A percentile compares a stretch with the other conserved stretches of the same genome.
These are phyloP conservation scores for Pangasius macronema DNA, from an alignment of 2,797 vertebrate species.

Conservation along the genomic window DNA sequence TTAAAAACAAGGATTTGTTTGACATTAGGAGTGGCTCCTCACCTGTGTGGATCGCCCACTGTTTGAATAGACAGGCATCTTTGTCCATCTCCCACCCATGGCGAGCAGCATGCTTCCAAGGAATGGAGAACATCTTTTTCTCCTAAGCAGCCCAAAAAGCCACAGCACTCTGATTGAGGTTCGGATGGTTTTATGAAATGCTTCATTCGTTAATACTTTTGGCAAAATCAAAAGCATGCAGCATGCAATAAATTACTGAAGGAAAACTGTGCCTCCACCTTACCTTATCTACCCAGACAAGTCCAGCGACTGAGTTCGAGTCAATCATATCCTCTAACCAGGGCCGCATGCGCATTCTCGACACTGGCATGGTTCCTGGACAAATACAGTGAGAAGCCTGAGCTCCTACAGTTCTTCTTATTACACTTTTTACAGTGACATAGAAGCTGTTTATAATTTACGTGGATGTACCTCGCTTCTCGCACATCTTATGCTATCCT, in stretches of 20 bases:
- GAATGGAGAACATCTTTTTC: constrained; percentile 87
- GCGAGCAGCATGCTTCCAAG: constrained; percentile 96
- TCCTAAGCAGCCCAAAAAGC: constrained; percentile 71
- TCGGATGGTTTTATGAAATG: background rate
- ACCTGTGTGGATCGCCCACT: constrained; percentile 98
- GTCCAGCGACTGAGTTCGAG: constrained; percentile 64
- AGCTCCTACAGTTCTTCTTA: background rate
- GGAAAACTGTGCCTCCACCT: constrained; percentile 23
- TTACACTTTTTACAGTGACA: background rate
- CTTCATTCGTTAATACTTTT: background rate
- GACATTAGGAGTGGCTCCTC: constrained; percentile 38
- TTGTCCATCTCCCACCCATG: constrained; percentile 95
- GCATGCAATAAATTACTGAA: background rate
- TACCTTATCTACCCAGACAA: constrained; percentile 77
- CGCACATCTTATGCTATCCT: background rate
- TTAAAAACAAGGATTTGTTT: background rate
- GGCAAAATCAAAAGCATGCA: background rate
- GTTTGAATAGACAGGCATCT: constrained; percentile 89
- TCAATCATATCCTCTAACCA: constrained; percentile 78
- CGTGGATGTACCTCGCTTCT: background rate
- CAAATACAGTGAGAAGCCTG: constrained; percentile 2
- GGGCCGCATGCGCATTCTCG: constrained; percentile 78
- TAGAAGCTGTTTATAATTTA: background rate
- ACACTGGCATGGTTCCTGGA: constrained; percentile 73
- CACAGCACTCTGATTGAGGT: background rate